These are phyloP conservation scores for Archivesica marissinica DNA, from an alignment of 1,140 invertebrate genomes.

Conservation along the genomic window DNA sequence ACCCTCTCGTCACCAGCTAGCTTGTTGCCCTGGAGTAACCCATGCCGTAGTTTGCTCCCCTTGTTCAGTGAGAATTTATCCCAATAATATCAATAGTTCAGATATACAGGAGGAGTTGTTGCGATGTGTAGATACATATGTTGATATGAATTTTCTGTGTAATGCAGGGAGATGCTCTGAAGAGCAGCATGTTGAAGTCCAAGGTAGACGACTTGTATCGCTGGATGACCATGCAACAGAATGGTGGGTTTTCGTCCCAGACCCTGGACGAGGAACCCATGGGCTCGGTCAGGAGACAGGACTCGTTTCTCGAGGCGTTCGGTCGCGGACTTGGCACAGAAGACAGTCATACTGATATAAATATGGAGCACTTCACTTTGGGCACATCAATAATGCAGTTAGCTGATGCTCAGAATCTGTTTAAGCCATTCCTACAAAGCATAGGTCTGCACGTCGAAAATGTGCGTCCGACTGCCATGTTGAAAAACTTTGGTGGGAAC, in stretches of 20 bases:
- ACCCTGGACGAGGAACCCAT: conserved; percentile 30
- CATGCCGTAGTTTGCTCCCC: no score
- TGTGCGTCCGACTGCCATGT: conserved; percentile 82
- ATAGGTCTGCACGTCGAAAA: conserved; percentile 82
- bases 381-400: conserved; percentile 81
- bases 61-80: no score
- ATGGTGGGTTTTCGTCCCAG: conserved; percentile 83
- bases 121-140: no score
- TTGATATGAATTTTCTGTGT: background rate
- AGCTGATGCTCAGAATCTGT: conserved; percentile 82
- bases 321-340: conserved; percentile 81
- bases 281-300: conserved; percentile 69
- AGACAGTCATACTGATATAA: conserved; percentile 79
- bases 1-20: no score
- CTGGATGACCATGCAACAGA: conserved; percentile 97
- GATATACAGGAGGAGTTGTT: no score
- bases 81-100: no score
- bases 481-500: conserved; percentile 94
- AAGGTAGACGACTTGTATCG: conserved; percentile 89
- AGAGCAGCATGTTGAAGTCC: conserved; percentile 71
- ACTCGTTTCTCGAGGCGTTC: conserved; percentile 76
- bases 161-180: conserved; percentile 19
- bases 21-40: no score
- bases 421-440: conserved; percentile 82
- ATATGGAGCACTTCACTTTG: conserved; percentile 72